Percentiles rank a stretch among this genome's conserved stretches.
Conservation (phyloP, 2,113 vertebrate genomes). For the Pelvicachromis taeniatus region DNA sequence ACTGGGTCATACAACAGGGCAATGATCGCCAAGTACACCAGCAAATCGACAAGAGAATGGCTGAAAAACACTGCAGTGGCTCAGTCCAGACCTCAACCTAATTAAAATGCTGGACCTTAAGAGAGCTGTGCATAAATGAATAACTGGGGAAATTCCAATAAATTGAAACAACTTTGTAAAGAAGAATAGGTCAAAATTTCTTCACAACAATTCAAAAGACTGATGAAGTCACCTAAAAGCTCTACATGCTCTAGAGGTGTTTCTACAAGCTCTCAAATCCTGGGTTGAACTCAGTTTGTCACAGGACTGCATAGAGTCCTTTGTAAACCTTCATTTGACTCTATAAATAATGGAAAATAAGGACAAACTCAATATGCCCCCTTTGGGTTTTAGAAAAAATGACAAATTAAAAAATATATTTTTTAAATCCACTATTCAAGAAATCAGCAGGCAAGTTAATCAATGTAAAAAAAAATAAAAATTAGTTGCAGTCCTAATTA, state of each 20-base stretch:
- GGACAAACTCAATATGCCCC: neutral
- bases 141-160: neutral
- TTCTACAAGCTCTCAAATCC: neutral
- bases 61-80: neutral
- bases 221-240: neutral
- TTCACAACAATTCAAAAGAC: neutral
- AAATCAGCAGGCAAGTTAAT: neutral
- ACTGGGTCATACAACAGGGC: neutral
- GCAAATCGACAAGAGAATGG: neutral
- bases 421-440: neutral
- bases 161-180: neutral
- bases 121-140: neutral
- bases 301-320: neutral
- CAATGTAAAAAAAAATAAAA: neutral
- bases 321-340: neutral
- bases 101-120: neutral
- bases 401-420: neutral
- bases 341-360: neutral
- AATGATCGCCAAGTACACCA: neutral
- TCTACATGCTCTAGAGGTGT: neutral
- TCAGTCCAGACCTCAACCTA: neutral
- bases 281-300: neutral
- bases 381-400: neutral
- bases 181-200: neutral
- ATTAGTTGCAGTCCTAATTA: neutral